Evolutionary conservation across 2,113 vertebrate genomes (phyloP), one percentile per base, ranked within the genome.

Genomic region (Tragelaphus strepsiceros): DNA sequence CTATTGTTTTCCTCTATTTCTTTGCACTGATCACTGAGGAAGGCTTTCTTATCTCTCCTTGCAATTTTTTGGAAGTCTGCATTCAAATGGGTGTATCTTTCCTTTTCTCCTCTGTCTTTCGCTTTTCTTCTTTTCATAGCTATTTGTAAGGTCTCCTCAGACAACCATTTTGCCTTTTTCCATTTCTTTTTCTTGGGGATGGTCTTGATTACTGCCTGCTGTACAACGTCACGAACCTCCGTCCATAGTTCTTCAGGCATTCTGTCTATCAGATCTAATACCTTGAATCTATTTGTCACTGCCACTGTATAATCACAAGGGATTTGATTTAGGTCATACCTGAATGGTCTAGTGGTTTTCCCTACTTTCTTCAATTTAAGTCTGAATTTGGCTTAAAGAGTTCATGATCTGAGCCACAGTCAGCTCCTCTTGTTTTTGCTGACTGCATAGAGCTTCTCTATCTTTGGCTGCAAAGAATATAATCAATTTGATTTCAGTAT

Each of bases 221-320:
- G n/a, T 71, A 35, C 17, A 71, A 71, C 0, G 1, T 35, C n/a
- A 71, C 0, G n/a, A 35, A 71, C n/a, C 67, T 71, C n/a, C 0
- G 0, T 71, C 67, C 67, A 71, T 71, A 71, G n/a, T 35, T 71
- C 67, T 12, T 35, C n/a, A 71, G 67, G n/a, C 17, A 35, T 19
- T 71, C 2, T 71, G 19, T 21, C 67, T 71, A 71, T 22, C 67
- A 71, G n/a, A 35, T 71, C 19, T 35, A 71, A 12, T 21, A 11
- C 19, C 19, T 71, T 71, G 19, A 71, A 35, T 71, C 64, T 71
- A 71, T 71, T 71, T 71, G 9, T 71, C 64, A 71, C n/a, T 71
- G 19, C n/a, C 9, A 22, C 17, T 35, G 64, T 71, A 35, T 71
- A 71, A 71, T 35, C 64, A 35, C 35, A 71, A 71, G n/a, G 19